Conservation (phyloP, 1,140 invertebrate species). For the Habropoda laboriosa region DNA sequence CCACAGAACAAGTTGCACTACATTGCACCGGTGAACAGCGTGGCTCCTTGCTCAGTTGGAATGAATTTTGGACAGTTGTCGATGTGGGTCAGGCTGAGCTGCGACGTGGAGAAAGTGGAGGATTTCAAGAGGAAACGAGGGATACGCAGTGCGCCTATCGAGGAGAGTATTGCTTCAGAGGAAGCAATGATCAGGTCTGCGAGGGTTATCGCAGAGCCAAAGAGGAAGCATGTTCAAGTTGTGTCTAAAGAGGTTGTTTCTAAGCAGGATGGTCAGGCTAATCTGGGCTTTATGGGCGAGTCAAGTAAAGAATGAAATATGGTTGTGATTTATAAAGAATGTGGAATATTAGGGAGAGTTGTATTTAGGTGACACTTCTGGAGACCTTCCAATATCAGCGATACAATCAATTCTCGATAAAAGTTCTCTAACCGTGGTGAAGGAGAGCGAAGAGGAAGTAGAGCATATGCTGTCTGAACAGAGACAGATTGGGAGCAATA, state of each 20-base stretch:
- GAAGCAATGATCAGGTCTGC: too few species aligned
- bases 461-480: too few species aligned
- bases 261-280: too few species aligned
- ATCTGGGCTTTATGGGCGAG: not conserved
- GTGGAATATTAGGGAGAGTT: too few species aligned
- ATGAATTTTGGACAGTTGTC: conserved; percentile 72
- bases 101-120: conserved; percentile 67
- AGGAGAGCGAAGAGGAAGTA: not conserved
- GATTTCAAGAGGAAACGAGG: conserved; percentile 61
- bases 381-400: not conserved
- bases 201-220: too few species aligned
- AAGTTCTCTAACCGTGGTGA: not conserved
- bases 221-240: too few species aligned
- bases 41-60: conserved; percentile 44
- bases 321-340: not conserved
- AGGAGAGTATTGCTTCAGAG: not conserved
- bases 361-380: not conserved
- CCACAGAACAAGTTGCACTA: conserved; percentile 76
- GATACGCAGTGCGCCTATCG: not conserved
- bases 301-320: conserved; percentile 8
- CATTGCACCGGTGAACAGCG: conserved; percentile 64
- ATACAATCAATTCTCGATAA: not conserved
- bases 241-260: too few species aligned
- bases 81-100: conserved; percentile 73
- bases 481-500: not conserved